Percentiles rank a stretch among this genome's conserved stretches.
Conservation (phyloP, 2,888 invertebrate genomes). For the Diadegma fenestrale region DNA sequence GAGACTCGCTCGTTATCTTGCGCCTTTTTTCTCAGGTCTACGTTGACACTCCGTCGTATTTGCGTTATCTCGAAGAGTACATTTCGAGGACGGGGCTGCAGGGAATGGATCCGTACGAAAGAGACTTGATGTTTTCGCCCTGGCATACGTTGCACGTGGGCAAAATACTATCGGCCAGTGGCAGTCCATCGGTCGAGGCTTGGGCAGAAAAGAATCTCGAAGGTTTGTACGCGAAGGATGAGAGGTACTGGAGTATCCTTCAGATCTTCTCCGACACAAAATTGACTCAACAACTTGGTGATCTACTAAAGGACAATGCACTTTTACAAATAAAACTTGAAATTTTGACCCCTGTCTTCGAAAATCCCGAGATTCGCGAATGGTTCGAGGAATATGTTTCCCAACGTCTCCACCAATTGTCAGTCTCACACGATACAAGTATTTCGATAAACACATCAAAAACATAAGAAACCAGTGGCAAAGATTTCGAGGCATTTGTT, state of each 20-base stretch:
- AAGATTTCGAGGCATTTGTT: too few species aligned
- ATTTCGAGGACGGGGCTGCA: conserved; percentile 89
- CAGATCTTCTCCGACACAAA: conserved; percentile 93
- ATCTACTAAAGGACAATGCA: conserved; percentile 92
- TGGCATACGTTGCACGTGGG: conserved; percentile 94
- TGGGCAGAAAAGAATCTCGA: conserved; percentile 91
- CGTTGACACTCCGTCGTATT: conserved; percentile 93
- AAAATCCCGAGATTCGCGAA: conserved; percentile 89
- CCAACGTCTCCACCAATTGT: conserved; percentile 88
- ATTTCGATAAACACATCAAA: too few species aligned
- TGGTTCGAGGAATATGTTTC: conserved; percentile 96
- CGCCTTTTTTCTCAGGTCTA: conserved; percentile 88
- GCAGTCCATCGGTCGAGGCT: conserved; percentile 91
- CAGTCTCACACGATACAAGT: too few species aligned
- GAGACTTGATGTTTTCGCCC: conserved; percentile 93
- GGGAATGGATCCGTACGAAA: conserved; percentile 85
- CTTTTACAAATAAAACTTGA: conserved; percentile 93
- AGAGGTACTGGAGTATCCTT: conserved; percentile 87
- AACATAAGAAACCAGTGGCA: too few species aligned
- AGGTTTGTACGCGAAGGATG: conserved; percentile 92
- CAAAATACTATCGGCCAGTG: conserved; percentile 88
- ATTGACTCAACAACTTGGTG: conserved; percentile 89
- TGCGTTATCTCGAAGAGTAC: conserved; percentile 92
- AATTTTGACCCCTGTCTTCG: conserved; percentile 92
- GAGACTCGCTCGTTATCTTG: not conserved